Evolutionary conservation across 2,113 vertebrate species (phyloP), one percentile per base, ranked within the genome.

Genomic region (Chaetorhynchus papuensis): DNA sequence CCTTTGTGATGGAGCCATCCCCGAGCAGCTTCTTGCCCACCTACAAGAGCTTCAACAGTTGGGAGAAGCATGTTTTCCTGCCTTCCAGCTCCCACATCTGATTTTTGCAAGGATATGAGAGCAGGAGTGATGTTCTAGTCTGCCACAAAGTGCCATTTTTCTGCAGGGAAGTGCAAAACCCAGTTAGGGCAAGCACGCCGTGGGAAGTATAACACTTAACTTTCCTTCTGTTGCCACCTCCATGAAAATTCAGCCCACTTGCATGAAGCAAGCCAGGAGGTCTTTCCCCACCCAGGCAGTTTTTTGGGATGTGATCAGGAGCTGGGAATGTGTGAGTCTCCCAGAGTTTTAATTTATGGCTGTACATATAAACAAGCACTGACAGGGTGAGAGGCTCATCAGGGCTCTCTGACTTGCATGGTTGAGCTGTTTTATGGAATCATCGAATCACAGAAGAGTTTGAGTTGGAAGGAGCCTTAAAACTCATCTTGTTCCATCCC

Each of bases 261-360:
- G 74, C 70, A 30, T 31, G 69, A 89, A 91, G 50, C 91, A 61
- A 79, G 70, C 79, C 84, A 54, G 82, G 81, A 83, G 92, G 33
- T 65, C 68, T 80, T 80, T 94, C 30, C 42, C 59, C 71, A 87
- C 52, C 33, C 60, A 35, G 68, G 83, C 63, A 70, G 14, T 53
- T 79, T 37, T 71, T 71, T 1, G 2, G 45, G 54, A 27, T 2
- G 3, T 49, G 74, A 28, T 45, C 50, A 53, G 56, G 69, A 78
- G 1, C 70, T 74, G 41, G 27, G 20, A 7, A 41, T 60, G 30
- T 39, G 35, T 66, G 87, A 37, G 54, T 81, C 56, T 91, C 39
- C 11, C 72, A 59, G 59, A 42, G 59, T 21, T 94, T 77, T 49
- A 11, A 24, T 50, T 70, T 66, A 3, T 78, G 42, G 39, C 52